These are phyloP conservation scores for Melanostigma gelatinosum DNA, from an alignment of 2,113 vertebrate species.

Conservation along the genomic window DNA sequence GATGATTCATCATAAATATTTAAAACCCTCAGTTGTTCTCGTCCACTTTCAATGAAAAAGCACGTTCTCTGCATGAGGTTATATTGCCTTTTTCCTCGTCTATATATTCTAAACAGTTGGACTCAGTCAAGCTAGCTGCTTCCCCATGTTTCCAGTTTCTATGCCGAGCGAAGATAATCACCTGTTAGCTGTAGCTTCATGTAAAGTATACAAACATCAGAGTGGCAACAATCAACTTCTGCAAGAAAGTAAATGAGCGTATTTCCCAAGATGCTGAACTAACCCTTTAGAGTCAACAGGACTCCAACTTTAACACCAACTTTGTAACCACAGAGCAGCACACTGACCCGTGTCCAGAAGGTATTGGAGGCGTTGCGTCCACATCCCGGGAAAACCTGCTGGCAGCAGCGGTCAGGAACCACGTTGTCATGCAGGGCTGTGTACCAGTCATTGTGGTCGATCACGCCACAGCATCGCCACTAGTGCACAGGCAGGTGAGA, in stretches of 20 bases:
- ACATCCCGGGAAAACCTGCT: conserved; percentile 88
- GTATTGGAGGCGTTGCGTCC: conserved; percentile 88
- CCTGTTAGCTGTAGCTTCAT: neutral
- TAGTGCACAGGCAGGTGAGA: conserved; percentile 54
- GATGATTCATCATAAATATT: too few species aligned
- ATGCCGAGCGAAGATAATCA: too few species aligned
- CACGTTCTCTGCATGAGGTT: too few species aligned
- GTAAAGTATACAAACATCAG: too few species aligned
- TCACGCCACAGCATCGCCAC: conserved; percentile 97
- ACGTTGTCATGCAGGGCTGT: conserved; percentile 87
- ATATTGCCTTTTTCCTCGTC: too few species aligned
- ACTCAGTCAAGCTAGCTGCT: too few species aligned
- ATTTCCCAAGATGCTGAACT: neutral
- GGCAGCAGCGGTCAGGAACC: conserved; percentile 95
- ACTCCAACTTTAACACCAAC: neutral
- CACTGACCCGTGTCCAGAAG: conserved; percentile 89
- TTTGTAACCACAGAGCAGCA: neutral
- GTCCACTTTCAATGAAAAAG: too few species aligned
- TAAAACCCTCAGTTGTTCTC: too few species aligned
- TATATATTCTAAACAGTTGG: neutral
- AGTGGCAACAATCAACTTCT: neutral
- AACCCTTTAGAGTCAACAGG: neutral
- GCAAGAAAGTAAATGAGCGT: neutral
- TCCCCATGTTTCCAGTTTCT: too few species aligned
- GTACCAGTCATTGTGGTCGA: conserved; percentile 90